Base-by-base conservation (phyloP, 2,113 vertebrate genomes). In the Melanostigma gelatinosum region DNA sequence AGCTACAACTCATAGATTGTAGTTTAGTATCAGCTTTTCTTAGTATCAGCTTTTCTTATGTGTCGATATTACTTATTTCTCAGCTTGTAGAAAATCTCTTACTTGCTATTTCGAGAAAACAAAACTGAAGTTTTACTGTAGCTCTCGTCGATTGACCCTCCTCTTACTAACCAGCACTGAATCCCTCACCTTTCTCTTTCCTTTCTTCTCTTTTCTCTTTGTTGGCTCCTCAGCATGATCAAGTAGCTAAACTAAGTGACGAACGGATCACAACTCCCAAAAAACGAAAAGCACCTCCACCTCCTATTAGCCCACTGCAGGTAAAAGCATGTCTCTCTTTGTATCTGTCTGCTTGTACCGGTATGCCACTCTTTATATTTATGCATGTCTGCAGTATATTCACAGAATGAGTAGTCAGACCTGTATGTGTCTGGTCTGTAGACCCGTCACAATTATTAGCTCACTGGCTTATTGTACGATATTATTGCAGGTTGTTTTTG, bases 251-350 rank as follows among this genome's bases (percentile, higher is more conserved):
- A 95, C 92, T 97, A 97, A 97, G 94, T 94, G 97, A 97, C 94
- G 97, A 99, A 94, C 96, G 97, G 97, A 98, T 96, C 96, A 96
- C 97, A 96, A 98, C 97, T 94, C 97, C 97, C 94, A 99, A 99
- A 98, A 99, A 99, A 96, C 95, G 97, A 96, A 98, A 97, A 97
- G 98, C 98, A 94, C 98, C 98, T 95, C 97, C 97, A 93, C 98
- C 97, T 96, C 97, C 98, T 93, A 94, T 97, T 96, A 98, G 97
- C 93, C 96, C 97, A 93, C 85, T 94, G 85, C 97, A 99, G 98
- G 98, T 99, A 98, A 98, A 95, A 7, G 86, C 89, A 85, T 88
- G 88, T 78, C 40, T 83, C 34, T 57, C 40, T 72, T 15, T 82
- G 8, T 72, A 16, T 76, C 52, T 77, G 70, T 79, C 61, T 34